Base-by-base conservation (phyloP, 2,113 vertebrate species). In the Copsychus sechellarum region DNA sequence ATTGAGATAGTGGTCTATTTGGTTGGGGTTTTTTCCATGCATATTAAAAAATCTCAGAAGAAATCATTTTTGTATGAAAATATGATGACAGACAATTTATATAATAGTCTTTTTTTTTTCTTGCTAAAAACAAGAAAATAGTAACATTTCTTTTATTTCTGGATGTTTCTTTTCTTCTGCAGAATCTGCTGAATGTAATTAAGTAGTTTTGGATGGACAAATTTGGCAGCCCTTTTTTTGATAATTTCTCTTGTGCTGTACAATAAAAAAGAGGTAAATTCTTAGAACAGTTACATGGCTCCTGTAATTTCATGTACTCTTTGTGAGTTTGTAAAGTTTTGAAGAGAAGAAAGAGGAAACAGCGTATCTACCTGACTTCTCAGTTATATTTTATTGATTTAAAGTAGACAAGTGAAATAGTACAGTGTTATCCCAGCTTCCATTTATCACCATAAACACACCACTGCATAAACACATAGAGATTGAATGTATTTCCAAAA, bases 11-110 rank as follows among this genome's bases (percentile, higher is more conserved):
- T 38, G 18, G 0, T 31, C 31, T 40, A 28, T 24, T 73, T 61
- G 4, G 24, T 65, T 2, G 1, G 1, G 2, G 9, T 57, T 60
- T 54, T 26, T 53, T 15, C 11, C 65, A 38, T 31, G 28, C 1
- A 6, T 36, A 25, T 5, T 66, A 40, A 77, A 72, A 12, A 81
- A 62, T 53, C 8, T 62, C 13, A 40, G 20, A 53, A 53, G 7
- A 77, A 86, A 86, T 64, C 1, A 54, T 25, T 58, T 71, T 62
- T 13, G 0, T 36, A 25, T n/a, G 8, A 43, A 86, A 69, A 15
- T 43, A 34, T 19, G 8, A 42, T 18, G 6, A 76, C 1, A 36
- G 67, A 33, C 4, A 66, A 56, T 43, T 48, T 57, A 26, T 66
- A 22, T 42, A 29, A 19, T 28, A 78, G 23, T 33, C 14, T 3